Evolutionary conservation across 2,797 vertebrate species (phyloP), one percentile per base, ranked within the genome.

Genomic region (Anisognathus igniventris): DNA sequence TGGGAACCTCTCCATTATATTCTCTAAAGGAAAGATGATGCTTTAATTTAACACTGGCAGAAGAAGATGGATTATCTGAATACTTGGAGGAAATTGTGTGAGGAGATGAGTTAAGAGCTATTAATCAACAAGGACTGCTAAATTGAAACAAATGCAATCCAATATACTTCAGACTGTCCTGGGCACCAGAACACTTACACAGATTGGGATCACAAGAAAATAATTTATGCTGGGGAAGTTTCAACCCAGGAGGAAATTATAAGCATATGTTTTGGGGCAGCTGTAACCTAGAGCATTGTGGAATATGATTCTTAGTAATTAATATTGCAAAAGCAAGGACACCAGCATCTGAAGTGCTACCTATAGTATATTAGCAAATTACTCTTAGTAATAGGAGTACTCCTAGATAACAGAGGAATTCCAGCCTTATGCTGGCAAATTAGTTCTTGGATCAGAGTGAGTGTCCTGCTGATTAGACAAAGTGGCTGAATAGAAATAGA

Each of bases 221-320:
- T 95, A 93, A 96, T 96, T 95, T 92, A 96, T 95, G 78, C 92
- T 95, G 89, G 88, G 93, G 58, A 95, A 95, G 64, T 88, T 95
- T 96, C 82, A 85, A 75, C 40, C 82, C 53, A 57, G 83, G 65
- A 95, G 83, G 90, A 94, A 95, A 96, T 94, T 88, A 93, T 68
- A 68, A 88, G 91, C 94, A 94, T 93, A 87, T 97, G 92, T 93
- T 95, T 92, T 42, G 75, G 62, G 86, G 85, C 78, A 91, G 81
- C 80, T 94, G 92, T 92, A 95, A 92, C 73, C 45, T 91, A 88
- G 61, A 93, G 75, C 92, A 61, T 73, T 47, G 91, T 81, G 88
- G 86, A 96, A 97, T 93, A 91, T 72, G 85, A 90, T 56, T 91
- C 88, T 88, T 74, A 37, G 86, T 93, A 90, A 96, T 96, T 97